phyloP scores from a whole-genome alignment of 92 coral and sea anemone genomes.

The Diadumene lineata region DNA sequence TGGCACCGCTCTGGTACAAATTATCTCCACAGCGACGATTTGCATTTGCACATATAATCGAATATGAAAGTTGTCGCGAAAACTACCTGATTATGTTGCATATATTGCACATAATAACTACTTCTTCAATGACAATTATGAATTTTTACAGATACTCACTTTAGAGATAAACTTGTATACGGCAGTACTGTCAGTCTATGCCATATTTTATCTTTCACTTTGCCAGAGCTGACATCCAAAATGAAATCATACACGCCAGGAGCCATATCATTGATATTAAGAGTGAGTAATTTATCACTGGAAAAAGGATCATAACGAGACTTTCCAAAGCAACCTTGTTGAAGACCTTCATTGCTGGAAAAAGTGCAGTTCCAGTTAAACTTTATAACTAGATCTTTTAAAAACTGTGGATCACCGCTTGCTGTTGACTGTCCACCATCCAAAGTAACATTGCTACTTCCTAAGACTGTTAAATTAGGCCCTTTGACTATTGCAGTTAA shows the following conservation, averaged over 20 bases:
- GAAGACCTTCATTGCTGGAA: neutral
- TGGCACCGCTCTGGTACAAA: no score
- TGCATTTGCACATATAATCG: neutral
- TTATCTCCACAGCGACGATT: neutral
- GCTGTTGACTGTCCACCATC: conserved; percentile 39
- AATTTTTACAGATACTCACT: neutral
- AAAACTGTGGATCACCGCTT: conserved; percentile 12
- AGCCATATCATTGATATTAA: conserved; percentile 10
- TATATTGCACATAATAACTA: neutral
- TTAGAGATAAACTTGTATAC: conserved; percentile 4
- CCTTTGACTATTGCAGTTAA: conserved; percentile 42
- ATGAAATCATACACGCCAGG: conserved; percentile 13
- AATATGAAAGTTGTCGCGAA: neutral
- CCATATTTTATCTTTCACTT: neutral
- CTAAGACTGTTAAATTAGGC: conserved; percentile 4
- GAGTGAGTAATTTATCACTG: neutral
- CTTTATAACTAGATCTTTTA: conserved; percentile 6
- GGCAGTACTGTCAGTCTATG: conserved; percentile 14
- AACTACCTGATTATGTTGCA: neutral
- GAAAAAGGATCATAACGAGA: conserved; percentile 6
- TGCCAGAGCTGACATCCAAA: conserved; percentile 15
- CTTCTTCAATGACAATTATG: neutral
- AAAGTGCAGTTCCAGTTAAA: conserved; percentile 28
- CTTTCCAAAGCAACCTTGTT: conserved; percentile 19
- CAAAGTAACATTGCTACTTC: conserved; percentile 20